Evolutionary conservation across 2,888 invertebrate genomes (phyloP), one percentile per base, ranked within the genome.

Genomic region (Silvanus unidentatus): DNA sequence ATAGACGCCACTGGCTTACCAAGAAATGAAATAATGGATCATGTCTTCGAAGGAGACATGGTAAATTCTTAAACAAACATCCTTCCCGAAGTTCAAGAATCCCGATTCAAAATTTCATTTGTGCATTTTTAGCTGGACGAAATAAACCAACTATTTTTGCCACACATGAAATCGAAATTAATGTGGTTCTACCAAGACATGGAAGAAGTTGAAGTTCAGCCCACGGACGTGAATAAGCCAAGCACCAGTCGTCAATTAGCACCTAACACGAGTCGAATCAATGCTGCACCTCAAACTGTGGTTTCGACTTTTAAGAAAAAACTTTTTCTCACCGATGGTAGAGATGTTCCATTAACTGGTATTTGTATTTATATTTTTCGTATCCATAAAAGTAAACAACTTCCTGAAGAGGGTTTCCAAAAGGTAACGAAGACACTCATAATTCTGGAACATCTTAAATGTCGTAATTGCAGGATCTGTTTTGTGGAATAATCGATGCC

Each of bases 331-430:
- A 91, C 91, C 0, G 90, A 91, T 59, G 91, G 90, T 0, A 88
- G 88, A 82, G 83, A 85, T 53, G 81, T 83, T 34, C 79, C 85
- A 11, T 82, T 92, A 44, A 87, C 85, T 1, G 91, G 91, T 27
- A 78, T 88, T 44, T 89, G 89, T 59, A 83, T 91, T 54, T 91
- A 88, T 62, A 90, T 91, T 77, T 87, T 89, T 65, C 78, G 92
- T 54, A 84, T 90, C 38, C 89, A 84, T 64, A 86, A 84, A 32
- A 80, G 83, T 51, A 91, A 91, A 62, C 89, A 90, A 66, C 70
- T 93, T 54, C 91, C 91, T 0, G 92, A 92, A 68, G 92, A 93
- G 73, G 91, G 91, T n/a, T 92, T 92, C 62, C 91, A 91, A 68
- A 91, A 90, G 74, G 91, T 76, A 47, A 46, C 32, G 22, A 41